These are phyloP conservation scores for Philopedon plagiatum DNA, from an alignment of 2,888 invertebrate species.

Conservation along the genomic window DNA sequence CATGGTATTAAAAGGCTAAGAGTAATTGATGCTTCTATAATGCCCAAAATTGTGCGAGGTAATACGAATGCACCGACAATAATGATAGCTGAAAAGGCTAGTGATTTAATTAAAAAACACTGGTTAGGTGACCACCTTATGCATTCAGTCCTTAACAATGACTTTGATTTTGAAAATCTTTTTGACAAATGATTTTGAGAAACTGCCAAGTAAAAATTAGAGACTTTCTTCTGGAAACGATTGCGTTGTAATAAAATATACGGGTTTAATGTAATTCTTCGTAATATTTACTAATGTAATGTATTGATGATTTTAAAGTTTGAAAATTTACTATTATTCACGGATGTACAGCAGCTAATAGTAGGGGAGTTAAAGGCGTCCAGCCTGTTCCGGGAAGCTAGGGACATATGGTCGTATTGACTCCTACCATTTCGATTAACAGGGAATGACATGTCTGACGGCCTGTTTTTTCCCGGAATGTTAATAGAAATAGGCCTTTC, in stretches of 20 bases:
- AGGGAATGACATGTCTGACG: no score
- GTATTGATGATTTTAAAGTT: background rate
- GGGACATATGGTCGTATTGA: no score
- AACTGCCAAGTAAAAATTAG: background rate
- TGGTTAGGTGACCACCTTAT: conserved; percentile 52
- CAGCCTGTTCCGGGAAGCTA: no score
- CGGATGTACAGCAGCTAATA: no score
- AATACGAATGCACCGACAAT: conserved; percentile 68
- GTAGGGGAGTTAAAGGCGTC: no score
- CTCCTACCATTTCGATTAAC: no score
- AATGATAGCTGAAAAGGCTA: conserved; percentile 68
- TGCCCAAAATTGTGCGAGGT: conserved; percentile 73
- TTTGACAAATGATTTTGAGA: conserved; percentile 6
- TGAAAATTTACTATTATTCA: no score
- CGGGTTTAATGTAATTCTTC: background rate
- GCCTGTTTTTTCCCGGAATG: no score
- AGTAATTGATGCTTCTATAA: conserved; percentile 79
- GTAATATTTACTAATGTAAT: background rate
- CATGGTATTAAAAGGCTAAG: conserved; percentile 76
- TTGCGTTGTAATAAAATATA: background rate
- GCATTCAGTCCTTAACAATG: background rate
- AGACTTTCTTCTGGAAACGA: background rate
- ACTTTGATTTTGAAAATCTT: background rate
- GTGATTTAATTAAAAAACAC: conserved; percentile 64
- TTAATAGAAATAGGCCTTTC: no score